A percentile compares a stretch with the other conserved stretches of the same genome.
Evolutionary conservation across 2,113 vertebrate species (phyloP).

Genomic region (Dasyornis broadbenti): DNA sequence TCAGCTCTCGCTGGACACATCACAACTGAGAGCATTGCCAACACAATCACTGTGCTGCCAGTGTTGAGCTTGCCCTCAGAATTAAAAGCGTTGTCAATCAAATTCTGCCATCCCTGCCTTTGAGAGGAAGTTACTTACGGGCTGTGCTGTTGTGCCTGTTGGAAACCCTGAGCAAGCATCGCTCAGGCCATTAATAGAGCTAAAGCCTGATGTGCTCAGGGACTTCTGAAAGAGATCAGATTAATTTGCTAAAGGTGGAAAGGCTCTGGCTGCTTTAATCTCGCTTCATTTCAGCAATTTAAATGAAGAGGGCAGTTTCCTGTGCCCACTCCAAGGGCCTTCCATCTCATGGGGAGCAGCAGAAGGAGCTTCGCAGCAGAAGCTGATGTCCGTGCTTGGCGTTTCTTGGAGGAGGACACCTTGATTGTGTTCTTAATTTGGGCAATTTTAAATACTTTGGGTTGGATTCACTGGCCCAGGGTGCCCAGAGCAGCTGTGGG

Average conservation of each 20-base stretch:
- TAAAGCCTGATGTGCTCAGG: not conserved
- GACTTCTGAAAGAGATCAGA: not conserved
- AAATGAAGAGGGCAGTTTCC: not conserved
- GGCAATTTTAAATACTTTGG: not conserved
- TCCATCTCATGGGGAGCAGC: fast-evolving
- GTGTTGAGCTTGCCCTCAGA: not conserved
- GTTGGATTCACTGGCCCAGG: not conserved
- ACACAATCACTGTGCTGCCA: not conserved
- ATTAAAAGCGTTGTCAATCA: not conserved
- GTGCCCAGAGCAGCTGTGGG: not conserved
- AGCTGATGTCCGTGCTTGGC: not conserved
- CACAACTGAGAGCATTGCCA: not conserved
- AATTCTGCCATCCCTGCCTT: not conserved
- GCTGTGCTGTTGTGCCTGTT: not conserved
- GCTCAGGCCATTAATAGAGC: not conserved
- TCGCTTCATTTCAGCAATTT: not conserved
- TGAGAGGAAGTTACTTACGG: not conserved
- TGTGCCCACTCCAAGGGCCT: not conserved
- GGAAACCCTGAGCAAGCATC: not conserved
- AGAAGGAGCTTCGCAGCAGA: not conserved
- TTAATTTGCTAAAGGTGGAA: conserved; percentile 39
- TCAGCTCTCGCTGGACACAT: fast-evolving
- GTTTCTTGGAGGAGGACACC: fast-evolving
- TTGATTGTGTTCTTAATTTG: not conserved
- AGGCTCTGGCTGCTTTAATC: conserved; percentile 10